phyloP scores from a whole-genome alignment of 1,140 invertebrate species.

The Chironomus striatipennis region DNA sequence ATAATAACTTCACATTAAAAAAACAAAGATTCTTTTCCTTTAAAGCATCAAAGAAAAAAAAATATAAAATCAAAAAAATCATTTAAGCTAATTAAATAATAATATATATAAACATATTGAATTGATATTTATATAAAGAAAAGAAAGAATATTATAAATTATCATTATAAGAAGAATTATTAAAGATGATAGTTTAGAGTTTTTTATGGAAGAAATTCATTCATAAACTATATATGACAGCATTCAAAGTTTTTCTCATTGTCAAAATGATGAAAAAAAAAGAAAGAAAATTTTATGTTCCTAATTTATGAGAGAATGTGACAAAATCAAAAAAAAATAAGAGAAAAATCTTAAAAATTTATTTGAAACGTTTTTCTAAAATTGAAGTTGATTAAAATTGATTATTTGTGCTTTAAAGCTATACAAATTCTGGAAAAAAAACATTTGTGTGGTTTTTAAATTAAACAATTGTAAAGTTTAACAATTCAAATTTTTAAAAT shows the following conservation, averaged over 20 bases:
- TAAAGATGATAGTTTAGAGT: background rate
- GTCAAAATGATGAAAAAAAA: background rate
- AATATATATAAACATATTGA: too few relatives aligned
- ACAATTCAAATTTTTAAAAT: too few relatives aligned
- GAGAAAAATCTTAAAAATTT: background rate
- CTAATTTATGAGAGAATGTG: background rate
- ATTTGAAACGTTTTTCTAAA: background rate
- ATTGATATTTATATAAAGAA: background rate
- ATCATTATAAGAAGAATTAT: background rate
- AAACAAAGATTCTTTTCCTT: too few relatives aligned
- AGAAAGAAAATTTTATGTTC: constrained; percentile 1
- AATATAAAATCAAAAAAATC: too few relatives aligned
- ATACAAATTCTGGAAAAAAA: too few relatives aligned
- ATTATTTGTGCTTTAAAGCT: too few relatives aligned
- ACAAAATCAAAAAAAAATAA: too few relatives aligned
- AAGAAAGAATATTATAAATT: background rate
- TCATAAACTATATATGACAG: background rate
- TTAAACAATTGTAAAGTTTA: too few relatives aligned
- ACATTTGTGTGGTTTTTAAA: too few relatives aligned
- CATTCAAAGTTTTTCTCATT: background rate
- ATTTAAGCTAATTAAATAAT: too few relatives aligned
- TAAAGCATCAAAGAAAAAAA: too few relatives aligned
- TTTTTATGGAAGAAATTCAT: background rate
- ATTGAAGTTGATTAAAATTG: background rate
- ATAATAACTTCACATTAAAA: too few relatives aligned